Percentiles rank a stretch among this genome's conserved stretches.
These are phyloP conservation scores for Notocelia uddmanniana DNA, from an alignment of 2,888 invertebrate species.

Conservation along the genomic window DNA sequence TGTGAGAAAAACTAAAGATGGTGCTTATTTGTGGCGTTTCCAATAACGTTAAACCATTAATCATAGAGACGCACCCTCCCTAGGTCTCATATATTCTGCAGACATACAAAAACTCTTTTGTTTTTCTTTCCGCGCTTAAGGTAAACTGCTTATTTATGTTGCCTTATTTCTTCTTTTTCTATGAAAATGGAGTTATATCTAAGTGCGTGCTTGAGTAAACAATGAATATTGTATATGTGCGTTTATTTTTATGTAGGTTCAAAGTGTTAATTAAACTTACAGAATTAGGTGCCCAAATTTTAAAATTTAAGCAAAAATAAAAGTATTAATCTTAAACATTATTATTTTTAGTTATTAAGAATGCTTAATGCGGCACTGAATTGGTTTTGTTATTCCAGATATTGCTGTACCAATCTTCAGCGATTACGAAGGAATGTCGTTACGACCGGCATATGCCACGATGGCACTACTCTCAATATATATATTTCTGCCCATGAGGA, in stretches of 20 bases:
- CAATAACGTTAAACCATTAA: constrained; percentile 45
- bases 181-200: background rate
- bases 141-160: constrained; percentile 23
- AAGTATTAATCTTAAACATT: too few relatives aligned
- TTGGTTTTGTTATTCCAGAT: constrained; percentile 79
- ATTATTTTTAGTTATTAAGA: too few relatives aligned
- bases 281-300: too few relatives aligned
- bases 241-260: background rate
- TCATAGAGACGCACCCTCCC: constrained; percentile 45
- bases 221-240: background rate
- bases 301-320: too few relatives aligned
- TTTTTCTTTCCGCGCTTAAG: constrained; percentile 31
- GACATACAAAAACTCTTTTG: constrained; percentile 41
- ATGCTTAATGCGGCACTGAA: background rate
- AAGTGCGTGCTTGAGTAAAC: background rate
- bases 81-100: constrained; percentile 45
- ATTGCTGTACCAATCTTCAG: constrained; percentile 89
- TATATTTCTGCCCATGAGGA: constrained; percentile 93
- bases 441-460: constrained; percentile 90
- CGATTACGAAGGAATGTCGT: constrained; percentile 77
- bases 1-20: constrained; percentile 45
- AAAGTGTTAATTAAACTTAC: too few relatives aligned
- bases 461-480: constrained; percentile 92
- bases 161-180: constrained; percentile 3
- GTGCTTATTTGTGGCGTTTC: constrained; percentile 41